Percentiles rank a stretch among this genome's conserved stretches.
Evolutionary conservation across 2,113 vertebrate species (phyloP).

Genomic region (Parus major): DNA sequence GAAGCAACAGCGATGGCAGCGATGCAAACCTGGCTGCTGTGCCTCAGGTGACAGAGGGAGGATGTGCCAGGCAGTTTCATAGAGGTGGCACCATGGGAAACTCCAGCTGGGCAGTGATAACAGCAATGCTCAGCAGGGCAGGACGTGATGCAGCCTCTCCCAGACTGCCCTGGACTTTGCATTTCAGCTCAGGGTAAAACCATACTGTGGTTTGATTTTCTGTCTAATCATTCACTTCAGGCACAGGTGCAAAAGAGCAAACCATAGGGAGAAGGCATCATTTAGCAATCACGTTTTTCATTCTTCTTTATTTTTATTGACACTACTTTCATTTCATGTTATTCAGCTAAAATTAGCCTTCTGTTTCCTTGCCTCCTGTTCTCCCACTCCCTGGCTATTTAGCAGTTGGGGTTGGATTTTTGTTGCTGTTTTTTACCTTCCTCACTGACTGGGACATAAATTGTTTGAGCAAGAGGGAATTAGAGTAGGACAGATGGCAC

Average conservation of each 20-base stretch:
- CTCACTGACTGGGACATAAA: background rate
- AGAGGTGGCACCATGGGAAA: accelerated
- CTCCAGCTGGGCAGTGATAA: background rate
- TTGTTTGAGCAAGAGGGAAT: background rate
- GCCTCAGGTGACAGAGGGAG: background rate
- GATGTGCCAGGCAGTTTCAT: background rate
- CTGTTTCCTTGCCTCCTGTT: background rate
- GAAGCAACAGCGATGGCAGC: background rate
- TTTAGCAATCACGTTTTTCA: background rate
- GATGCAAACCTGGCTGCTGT: background rate
- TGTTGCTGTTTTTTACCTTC: background rate
- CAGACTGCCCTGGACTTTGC: background rate
- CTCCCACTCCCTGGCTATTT: background rate
- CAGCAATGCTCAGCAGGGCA: background rate
- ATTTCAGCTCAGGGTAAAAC: background rate
- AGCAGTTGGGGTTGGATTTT: background rate
- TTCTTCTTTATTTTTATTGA: background rate
- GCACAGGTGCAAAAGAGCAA: background rate
- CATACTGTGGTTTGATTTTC: background rate
- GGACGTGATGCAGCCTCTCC: background rate
- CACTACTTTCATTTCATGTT: background rate
- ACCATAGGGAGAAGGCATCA: accelerated
- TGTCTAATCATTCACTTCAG: background rate
- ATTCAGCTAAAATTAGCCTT: background rate
- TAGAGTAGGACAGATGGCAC: background rate